phyloP scores from a whole-genome alignment of 2,113 vertebrate genomes.

The Spea bombifrons region DNA sequence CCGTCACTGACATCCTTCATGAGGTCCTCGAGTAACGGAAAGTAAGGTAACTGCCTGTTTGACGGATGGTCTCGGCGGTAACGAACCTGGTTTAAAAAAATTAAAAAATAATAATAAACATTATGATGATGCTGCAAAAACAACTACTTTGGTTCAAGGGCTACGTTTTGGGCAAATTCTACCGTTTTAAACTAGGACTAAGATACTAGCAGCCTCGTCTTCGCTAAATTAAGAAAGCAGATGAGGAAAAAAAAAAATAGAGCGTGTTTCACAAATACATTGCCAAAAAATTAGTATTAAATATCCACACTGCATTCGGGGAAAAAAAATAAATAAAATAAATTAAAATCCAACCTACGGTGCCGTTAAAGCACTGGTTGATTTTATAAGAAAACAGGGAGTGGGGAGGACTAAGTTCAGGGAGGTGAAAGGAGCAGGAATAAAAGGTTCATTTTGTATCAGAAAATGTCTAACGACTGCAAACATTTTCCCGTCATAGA shows the following conservation, averaged over 20 bases:
- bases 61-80: constrained; percentile 90
- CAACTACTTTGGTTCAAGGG: too few species aligned
- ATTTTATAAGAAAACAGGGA: not conserved
- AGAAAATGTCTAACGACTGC: constrained; percentile 2
- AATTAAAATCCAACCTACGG: not conserved
- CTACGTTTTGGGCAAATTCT: too few species aligned
- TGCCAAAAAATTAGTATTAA: constrained; percentile 9
- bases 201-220: too few species aligned
- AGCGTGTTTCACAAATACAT: too few species aligned
- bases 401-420: not conserved
- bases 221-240: too few species aligned
- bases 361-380: not conserved
- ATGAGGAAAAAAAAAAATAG: too few species aligned
- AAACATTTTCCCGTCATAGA: constrained; percentile 20
- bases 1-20: constrained; percentile 85
- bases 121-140: not conserved
- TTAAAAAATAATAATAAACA: not conserved
- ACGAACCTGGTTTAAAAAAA: constrained; percentile 72
- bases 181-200: too few species aligned
- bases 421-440: not conserved
- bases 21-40: constrained; percentile 85
- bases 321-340: not conserved
- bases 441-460: not conserved
- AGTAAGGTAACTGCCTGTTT: constrained; percentile 76
- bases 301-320: constrained; percentile 25